Evolutionary conservation across 2,113 vertebrate genomes (phyloP), one percentile per base, ranked within the genome.

Genomic region (Hassar affinis): DNA sequence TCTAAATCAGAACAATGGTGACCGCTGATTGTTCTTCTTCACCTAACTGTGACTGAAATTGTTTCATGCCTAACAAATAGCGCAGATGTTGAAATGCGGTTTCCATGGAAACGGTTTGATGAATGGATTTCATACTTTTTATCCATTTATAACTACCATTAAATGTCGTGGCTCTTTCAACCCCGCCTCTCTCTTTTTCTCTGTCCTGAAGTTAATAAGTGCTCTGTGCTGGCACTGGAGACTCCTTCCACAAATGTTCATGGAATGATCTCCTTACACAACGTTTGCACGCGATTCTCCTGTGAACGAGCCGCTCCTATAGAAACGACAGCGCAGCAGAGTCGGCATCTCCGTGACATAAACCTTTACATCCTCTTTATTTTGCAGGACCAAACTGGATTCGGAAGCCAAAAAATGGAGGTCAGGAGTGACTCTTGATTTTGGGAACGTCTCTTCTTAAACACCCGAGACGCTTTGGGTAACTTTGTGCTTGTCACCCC

Each of bases 391-490:
- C 90, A 96, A 94, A 86, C 88, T 98, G 82, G 96, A 98, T 90
- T 97, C 96, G 1, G 96, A 97, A 61, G 96, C 96, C 25, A 98
- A 97, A 88, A 95, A 95, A 47, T 97, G 96, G 96, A 96, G 96
- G 96, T 97, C 77, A 33, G 20, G 12, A 20, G 2, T 5, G 76
- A 75, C 1, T 49, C 12, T 17, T 2, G 17, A n/a, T 3, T 74
- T 52, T 33, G 14, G 25, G 27, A 49, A 42, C 18, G 12, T 10
- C 61, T 11, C 6, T 18, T n/a, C 3, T 45, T 27, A 0, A 20
- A 20, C 4, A 14, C 35, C 35, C 18, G 9, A 22, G 27, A 54
- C 22, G 47, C 56, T 33, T 15, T 1, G 6, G 12, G 7, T 12
- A 35, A 33, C 15, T 11, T 30, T 52, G n/a, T 57, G 17, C 25